Evolutionary conservation across 2,888 invertebrate genomes (phyloP).

Genomic region (Anthophora plumipes): DNA sequence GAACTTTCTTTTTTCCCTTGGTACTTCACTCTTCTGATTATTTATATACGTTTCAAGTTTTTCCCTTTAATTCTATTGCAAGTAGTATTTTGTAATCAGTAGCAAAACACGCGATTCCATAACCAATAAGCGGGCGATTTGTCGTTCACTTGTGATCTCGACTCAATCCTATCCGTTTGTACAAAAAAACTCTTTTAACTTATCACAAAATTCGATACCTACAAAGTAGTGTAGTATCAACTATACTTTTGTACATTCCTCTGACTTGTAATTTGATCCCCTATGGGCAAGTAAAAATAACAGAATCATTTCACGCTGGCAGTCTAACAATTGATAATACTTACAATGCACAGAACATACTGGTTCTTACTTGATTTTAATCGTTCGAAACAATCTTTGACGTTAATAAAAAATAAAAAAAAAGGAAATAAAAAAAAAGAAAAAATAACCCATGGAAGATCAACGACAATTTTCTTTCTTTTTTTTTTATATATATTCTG

Average conservation of each 20-base stretch:
- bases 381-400: not conserved
- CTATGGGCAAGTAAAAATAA: slow-evolving; percentile 16
- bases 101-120: slow-evolving; percentile 36
- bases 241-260: slow-evolving; percentile 36
- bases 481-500: slow-evolving; percentile 7
- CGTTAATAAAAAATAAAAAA: slow-evolving; percentile 1
- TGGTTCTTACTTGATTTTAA: no score
- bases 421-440: not conserved
- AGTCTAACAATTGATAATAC: not conserved
- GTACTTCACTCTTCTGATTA: not conserved
- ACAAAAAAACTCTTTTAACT: slow-evolving; percentile 56
- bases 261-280: slow-evolving; percentile 20
- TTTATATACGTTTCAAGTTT: slow-evolving; percentile 23
- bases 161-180: slow-evolving; percentile 28
- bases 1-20: slow-evolving; percentile 1
- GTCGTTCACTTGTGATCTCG: not conserved
- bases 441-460: slow-evolving; percentile 30
- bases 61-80: slow-evolving; percentile 11
- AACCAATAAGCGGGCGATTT: slow-evolving; percentile 15
- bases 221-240: slow-evolving; percentile 50
- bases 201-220: slow-evolving; percentile 55
- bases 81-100: slow-evolving; percentile 35
- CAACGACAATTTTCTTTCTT: slow-evolving; percentile 26
- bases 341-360: not conserved
- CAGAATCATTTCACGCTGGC: not conserved